Conservation (phyloP, 1,140 invertebrate genomes). For the Neomicropteryx cornuta region DNA sequence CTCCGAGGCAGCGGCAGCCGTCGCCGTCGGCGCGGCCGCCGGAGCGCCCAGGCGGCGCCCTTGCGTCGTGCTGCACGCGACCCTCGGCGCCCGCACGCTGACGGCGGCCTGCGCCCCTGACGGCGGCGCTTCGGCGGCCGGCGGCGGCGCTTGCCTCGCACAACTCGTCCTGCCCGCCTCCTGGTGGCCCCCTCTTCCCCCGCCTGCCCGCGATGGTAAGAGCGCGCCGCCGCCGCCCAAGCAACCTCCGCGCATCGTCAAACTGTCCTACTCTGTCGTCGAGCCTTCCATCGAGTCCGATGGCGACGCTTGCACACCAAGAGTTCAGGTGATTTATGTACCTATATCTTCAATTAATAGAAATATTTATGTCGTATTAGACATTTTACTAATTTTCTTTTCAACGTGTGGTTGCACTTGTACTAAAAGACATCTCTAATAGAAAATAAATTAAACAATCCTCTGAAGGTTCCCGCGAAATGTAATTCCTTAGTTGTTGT, state of each 20-base stretch:
- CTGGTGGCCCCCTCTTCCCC: conserved; percentile 74
- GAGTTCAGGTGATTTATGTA: conserved; percentile 47
- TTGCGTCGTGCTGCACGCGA: conserved; percentile 65
- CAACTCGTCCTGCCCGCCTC: conserved; percentile 64
- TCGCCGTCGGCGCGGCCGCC: conserved; percentile 33
- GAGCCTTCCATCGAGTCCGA: conserved; percentile 58
- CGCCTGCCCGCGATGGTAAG: conserved; percentile 45
- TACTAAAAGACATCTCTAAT: too few relatives aligned
- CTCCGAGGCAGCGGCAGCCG: conserved; percentile 52
- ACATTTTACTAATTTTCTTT: too few relatives aligned
- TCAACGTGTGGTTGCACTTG: too few relatives aligned
- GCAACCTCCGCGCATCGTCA: conserved; percentile 56
- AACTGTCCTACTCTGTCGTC: conserved; percentile 72
- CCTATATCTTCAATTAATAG: too few relatives aligned
- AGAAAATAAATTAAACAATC: too few relatives aligned
- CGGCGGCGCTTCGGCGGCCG: conserved; percentile 74
- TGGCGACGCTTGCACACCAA: conserved; percentile 59
- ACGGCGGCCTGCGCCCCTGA: conserved; percentile 78
- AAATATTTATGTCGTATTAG: too few relatives aligned
- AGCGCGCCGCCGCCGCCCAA: conserved; percentile 45
- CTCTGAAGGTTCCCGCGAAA: too few relatives aligned
- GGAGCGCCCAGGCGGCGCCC: conserved; percentile 41
- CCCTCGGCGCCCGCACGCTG: conserved; percentile 46
- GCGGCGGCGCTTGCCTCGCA: conserved; percentile 82
- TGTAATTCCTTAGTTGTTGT: too few relatives aligned